These are phyloP conservation scores for Synergus gifuensis DNA, from an alignment of 2,888 invertebrate genomes.

Conservation along the genomic window DNA sequence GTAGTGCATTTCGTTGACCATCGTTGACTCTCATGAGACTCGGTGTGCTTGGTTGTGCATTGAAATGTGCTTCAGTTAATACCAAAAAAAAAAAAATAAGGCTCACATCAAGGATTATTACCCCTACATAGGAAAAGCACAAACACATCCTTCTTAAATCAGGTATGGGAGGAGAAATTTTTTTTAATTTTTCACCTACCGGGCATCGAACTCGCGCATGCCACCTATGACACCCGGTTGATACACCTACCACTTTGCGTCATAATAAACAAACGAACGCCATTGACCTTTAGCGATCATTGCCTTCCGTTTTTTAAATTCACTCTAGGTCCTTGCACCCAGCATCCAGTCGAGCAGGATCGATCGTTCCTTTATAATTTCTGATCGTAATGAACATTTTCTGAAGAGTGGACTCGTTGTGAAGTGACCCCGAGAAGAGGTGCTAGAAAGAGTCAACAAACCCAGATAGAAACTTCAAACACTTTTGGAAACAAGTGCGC, in stretches of 20 bases:
- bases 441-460: slow-evolving; percentile 38
- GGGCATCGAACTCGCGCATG: slow-evolving; percentile 45
- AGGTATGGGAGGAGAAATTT: slow-evolving; percentile 24
- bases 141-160: slow-evolving; percentile 44
- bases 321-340: slow-evolving; percentile 36
- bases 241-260: slow-evolving; percentile 57
- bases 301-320: slow-evolving; percentile 32
- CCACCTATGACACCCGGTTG: slow-evolving; percentile 54
- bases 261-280: slow-evolving; percentile 67
- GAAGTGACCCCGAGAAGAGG: slow-evolving; percentile 26
- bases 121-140: slow-evolving; percentile 45
- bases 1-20: slow-evolving; percentile 60
- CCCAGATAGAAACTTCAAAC: slow-evolving; percentile 36
- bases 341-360: slow-evolving; percentile 28
- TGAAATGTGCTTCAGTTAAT: slow-evolving; percentile 58
- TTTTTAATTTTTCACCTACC: slow-evolving; percentile 38
- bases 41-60: slow-evolving; percentile 60
- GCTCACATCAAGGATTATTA: slow-evolving; percentile 40
- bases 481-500: slow-evolving; percentile 34
- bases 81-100: slow-evolving; percentile 1
- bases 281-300: slow-evolving; percentile 56
- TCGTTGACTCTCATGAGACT: slow-evolving; percentile 55
- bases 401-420: slow-evolving; percentile 13
- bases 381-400: slow-evolving; percentile 3
- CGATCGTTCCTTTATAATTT: slow-evolving; percentile 10